Conservation (phyloP, 2,797 vertebrate genomes). For the Anguilla anguilla region DNA sequence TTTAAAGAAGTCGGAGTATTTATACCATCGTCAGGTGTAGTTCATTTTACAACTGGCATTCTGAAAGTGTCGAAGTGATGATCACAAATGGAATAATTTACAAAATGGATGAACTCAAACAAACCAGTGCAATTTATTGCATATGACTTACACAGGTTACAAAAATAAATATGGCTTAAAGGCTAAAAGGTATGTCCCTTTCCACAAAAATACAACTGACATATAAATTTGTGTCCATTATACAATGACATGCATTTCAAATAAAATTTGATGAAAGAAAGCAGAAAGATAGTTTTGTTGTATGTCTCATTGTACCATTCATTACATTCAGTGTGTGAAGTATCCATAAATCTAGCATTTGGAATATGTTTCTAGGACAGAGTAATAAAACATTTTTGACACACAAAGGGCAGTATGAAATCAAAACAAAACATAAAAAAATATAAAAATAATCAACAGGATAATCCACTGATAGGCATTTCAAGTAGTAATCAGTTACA, state of each 20-base stretch:
- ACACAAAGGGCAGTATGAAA: not conserved
- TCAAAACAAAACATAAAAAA: not conserved
- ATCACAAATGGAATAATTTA: not conserved
- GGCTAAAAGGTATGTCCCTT: not conserved
- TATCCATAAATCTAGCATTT: not conserved
- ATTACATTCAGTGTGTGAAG: not conserved
- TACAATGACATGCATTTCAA: constrained; percentile 7
- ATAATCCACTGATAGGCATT: not conserved
- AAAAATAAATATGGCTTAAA: not conserved
- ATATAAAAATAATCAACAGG: not conserved
- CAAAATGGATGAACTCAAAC: not conserved
- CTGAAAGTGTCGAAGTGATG: not conserved
- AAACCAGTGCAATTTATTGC: not conserved
- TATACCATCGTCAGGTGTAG: not conserved
- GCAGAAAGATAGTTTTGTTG: not conserved
- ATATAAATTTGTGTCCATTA: not conserved
- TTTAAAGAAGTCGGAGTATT: not conserved
- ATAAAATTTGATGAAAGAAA: not conserved
- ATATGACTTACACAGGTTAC: not conserved
- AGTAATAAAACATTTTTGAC: not conserved
- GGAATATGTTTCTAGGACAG: not conserved
- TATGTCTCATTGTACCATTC: not conserved
- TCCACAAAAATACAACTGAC: not conserved
- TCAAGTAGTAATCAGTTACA: not conserved
- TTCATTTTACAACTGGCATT: not conserved